Evolutionary conservation across 2,113 vertebrate genomes (phyloP), one percentile per base, ranked within the genome.

Genomic region (Amblyopsis rosae): DNA sequence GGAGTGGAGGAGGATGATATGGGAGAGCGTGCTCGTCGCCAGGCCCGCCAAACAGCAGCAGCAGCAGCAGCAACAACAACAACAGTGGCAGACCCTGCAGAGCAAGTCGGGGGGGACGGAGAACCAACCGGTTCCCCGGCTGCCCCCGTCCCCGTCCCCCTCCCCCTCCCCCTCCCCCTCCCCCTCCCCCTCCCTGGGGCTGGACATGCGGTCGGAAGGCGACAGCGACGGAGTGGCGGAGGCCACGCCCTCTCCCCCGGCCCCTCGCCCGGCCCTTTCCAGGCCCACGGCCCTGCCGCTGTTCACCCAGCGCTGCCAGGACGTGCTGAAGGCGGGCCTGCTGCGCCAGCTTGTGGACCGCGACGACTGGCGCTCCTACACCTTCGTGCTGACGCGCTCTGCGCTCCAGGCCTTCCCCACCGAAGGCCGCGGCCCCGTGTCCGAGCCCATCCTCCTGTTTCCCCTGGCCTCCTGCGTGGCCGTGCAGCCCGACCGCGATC

Each of bases 341-440:
- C 94, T 99, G 6, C 93, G 96, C 73, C 93, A 94, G 80, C 90
- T 98, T 62, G 92, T 92, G 9, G 77, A 96, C 72, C 96, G 95
- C 65, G 96, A 97, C 86, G 96, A 96, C 90, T 99, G 96, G 96
- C 93, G 94, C 66, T 89, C 96, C 4, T 98, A 96, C 80, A 95
- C 95, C 0, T 99, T 98, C 72, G 94, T 99, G 53, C 91, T 99
- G 78, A 96, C 91, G 69, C 89, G 87, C 56, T 93, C 94, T 10
- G 83, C 89, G 54, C 92, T 99, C 13, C 91, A 94, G 91, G 96
- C 95, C 2, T 99, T 96, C 80, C 94, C 94, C 2, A 94, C 94
- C 0, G 91, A 92, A 59, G 94, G 94, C 62, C 90, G 92, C 13
- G 93, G 95, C 0, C 92, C 95, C 0, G 96, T 96, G 70, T 88